Evolutionary conservation across 2,797 vertebrate species (phyloP), one percentile per base, ranked within the genome.

Genomic region (Linurgus olivaceus): DNA sequence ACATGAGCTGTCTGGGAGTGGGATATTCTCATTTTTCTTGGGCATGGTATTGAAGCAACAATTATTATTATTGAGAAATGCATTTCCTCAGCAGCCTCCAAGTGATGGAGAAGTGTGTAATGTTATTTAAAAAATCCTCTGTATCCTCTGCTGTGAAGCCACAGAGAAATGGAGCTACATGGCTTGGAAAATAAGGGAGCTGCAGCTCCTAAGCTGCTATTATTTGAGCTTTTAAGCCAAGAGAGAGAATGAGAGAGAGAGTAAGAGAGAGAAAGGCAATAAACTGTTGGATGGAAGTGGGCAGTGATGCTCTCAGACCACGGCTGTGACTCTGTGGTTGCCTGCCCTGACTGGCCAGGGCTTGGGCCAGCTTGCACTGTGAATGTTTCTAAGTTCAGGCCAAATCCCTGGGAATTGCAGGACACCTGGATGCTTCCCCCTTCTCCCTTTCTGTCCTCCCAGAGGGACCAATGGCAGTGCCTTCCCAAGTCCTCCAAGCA

Each of bases 31-130:
- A 16, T 82, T 93, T 92, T 88, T 25, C 28, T 59, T 62, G 42
- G 68, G 68, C 50, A 48, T 0, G 1, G 38, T 70, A 84, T 11
- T 55, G 91, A 94, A 77, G 58, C 25, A 86, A 74, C 72, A 86
- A 25, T 83, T 66, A 80, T 88, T 87, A 74, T 59, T 95, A 74
- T 28, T 81, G 87, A 90, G 70, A 88, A 92, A 74, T 13, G 51
- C 21, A 70, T 40, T 87, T 83, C 57, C 52, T 70, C 67, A n/a
- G 58, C 79, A 77, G 86, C 29, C 63, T 68, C 55, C 9, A 4
- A 40, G 65, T 83, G 89, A 94, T 17, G 70, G 73, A 95, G 59
- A 90, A 86, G 44, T 66, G 55, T 9, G 51, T 50, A 38, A 90
- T 61, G 61, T 62, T 91, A 81, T 37, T 89, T 77, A 23, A 66